These are phyloP conservation scores for Embiotoca jacksoni DNA, from an alignment of 2,113 vertebrate species.

Conservation along the genomic window DNA sequence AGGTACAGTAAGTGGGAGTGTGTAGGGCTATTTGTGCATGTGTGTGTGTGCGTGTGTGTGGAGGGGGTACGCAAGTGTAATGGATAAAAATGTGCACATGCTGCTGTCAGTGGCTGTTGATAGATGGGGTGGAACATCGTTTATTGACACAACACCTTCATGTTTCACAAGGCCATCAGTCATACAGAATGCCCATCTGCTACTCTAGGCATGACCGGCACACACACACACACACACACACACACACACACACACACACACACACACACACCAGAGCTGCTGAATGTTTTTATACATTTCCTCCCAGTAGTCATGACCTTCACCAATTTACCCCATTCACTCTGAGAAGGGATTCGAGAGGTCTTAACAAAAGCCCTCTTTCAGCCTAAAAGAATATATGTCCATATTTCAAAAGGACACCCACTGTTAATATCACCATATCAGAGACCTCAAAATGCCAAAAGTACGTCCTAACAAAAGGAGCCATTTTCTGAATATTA, in stretches of 20 bases:
- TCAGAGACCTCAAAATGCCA: slow-evolving; percentile 62
- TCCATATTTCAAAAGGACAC: slow-evolving; percentile 55
- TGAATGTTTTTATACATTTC: slow-evolving; percentile 56
- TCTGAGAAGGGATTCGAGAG: slow-evolving; percentile 1
- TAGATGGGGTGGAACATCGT: slow-evolving; percentile 75
- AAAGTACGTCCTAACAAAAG: slow-evolving; percentile 27
- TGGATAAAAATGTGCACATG: slow-evolving; percentile 68
- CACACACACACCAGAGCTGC: slow-evolving; percentile 12
- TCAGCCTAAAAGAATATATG: slow-evolving; percentile 51
- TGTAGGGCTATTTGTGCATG: not conserved
- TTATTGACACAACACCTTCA: slow-evolving; percentile 84
- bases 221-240: slow-evolving; percentile 22
- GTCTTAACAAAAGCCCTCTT: slow-evolving; percentile 51
- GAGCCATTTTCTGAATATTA: slow-evolving; percentile 27
- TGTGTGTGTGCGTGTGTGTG: slow-evolving; percentile 10
- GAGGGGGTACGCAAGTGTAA: slow-evolving; percentile 26
- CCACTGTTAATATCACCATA: slow-evolving; percentile 36
- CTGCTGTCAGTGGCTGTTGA: slow-evolving; percentile 72
- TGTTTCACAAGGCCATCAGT: slow-evolving; percentile 81
- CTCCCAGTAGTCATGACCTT: slow-evolving; percentile 75
- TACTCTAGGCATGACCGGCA: slow-evolving; percentile 52
- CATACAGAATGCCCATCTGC: slow-evolving; percentile 73
- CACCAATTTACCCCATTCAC: slow-evolving; percentile 41
- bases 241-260: slow-evolving; percentile 33
- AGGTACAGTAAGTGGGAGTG: slow-evolving; percentile 25